These are phyloP conservation scores for Actias luna DNA, from an alignment of 2,888 invertebrate species.

Conservation along the genomic window DNA sequence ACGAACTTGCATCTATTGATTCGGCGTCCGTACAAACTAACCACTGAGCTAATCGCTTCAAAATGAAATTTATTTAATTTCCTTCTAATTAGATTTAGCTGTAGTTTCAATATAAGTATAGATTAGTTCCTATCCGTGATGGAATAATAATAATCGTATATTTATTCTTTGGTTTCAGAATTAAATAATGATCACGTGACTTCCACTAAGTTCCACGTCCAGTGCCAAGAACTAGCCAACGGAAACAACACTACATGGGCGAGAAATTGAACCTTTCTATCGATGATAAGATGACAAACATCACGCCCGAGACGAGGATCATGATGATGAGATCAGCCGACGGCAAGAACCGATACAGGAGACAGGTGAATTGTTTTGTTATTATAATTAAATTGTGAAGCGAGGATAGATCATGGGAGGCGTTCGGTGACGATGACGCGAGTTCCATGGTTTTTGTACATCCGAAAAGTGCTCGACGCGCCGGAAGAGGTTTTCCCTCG, in stretches of 20 bases:
- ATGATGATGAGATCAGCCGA: conserved; percentile 71
- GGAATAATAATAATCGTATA: neutral
- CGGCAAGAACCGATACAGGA: conserved; percentile 60
- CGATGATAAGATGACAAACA: conserved; percentile 70
- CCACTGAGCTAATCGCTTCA: too few relatives aligned
- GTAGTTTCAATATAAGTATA: too few relatives aligned
- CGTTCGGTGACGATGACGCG: too few relatives aligned
- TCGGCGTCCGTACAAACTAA: too few relatives aligned
- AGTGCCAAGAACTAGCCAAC: neutral
- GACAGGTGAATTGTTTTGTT: conserved; percentile 59
- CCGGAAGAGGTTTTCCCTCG: too few relatives aligned
- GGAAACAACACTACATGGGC: conserved; percentile 56
- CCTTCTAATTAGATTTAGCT: too few relatives aligned
- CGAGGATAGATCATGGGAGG: too few relatives aligned
- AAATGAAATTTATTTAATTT: too few relatives aligned
- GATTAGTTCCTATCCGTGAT: neutral
- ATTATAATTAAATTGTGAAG: conserved; percentile 13
- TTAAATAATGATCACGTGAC: conserved; percentile 9
- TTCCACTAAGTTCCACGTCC: neutral
- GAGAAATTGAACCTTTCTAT: conserved; percentile 49
- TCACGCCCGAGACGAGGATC: conserved; percentile 69
- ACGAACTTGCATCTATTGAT: too few relatives aligned
- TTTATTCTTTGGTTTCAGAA: conserved; percentile 34
- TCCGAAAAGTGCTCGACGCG: too few relatives aligned
- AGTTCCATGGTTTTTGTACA: too few relatives aligned